phyloP scores from a whole-genome alignment of 1,140 invertebrate species.

The Melanaphis sacchari region DNA sequence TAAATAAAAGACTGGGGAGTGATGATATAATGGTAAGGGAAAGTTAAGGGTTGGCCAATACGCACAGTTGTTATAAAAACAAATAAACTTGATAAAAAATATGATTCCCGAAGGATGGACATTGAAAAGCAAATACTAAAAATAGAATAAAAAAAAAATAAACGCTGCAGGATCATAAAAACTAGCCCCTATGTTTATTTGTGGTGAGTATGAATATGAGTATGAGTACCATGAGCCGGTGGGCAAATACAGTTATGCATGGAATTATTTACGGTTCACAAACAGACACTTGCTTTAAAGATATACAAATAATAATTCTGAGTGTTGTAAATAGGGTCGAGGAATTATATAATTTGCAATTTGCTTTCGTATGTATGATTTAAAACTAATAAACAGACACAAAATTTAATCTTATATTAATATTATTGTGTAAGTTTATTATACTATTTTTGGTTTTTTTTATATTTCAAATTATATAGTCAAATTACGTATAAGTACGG shows the following conservation, averaged over 20 bases:
- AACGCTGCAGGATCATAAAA: not conserved
- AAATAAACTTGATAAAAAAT: slow-evolving; percentile 40
- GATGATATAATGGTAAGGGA: not conserved
- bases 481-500: not conserved
- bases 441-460: not conserved
- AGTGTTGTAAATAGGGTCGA: not conserved
- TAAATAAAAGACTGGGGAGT: not conserved
- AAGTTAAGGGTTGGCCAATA: slow-evolving; percentile 17
- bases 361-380: not conserved
- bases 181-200: slow-evolving; percentile 44
- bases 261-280: slow-evolving; percentile 7
- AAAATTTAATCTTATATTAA: not conserved
- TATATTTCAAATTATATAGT: not conserved
- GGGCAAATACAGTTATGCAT: not conserved
- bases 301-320: not conserved
- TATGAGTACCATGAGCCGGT: not conserved
- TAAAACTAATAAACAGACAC: not conserved
- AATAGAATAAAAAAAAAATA: not conserved
- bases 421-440: not conserved
- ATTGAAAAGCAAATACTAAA: slow-evolving; percentile 30
- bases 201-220: slow-evolving; percentile 16
- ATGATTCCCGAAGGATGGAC: slow-evolving; percentile 34
- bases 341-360: not conserved
- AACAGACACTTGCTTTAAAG: slow-evolving; percentile 14
- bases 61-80: slow-evolving; percentile 27